Evolutionary conservation across 2,113 vertebrate genomes (phyloP), one percentile per base, ranked within the genome.

Genomic region (Lampris incognitus): DNA sequence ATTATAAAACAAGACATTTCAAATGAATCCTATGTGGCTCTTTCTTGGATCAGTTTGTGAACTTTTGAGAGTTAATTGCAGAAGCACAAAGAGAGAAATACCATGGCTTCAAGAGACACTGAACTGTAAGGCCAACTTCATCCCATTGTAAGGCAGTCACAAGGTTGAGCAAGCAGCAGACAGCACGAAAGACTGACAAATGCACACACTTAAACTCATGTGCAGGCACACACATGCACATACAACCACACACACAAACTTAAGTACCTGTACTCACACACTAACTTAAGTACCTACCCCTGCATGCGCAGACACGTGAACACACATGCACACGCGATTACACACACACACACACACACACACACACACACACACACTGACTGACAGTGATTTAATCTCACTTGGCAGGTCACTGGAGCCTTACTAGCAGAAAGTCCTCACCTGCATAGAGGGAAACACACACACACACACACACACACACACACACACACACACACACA

Each of bases 341-440:
- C 24, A 24, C 24, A 62, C 39, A 11, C 9, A 62, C 39, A 40
- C 8, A 41, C 59, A 3, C 38, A 13, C 60, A 42, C n/a, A 56
- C 49, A 44, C 41, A 41, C 51, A 46, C 41, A 24, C 44, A 66
- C 49, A 0, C 44, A 70, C 37, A 62, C 69, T 1, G 55, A 37
- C 48, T 49, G 64, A 62, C 49, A 11, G 3, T 63, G 74, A 72
- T 70, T 76, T 81, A 73, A 85, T 71, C 39, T 60, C 71, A 85
- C 37, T 74, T 70, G 80, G 46, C 86, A 73, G 86, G 54, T 67
- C 51, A 78, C 44, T 60, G 64, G 55, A 72, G 77, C 57, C 37
- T 81, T 10, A 6, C 72, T 69, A 54, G 65, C 36, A 61, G 52
- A 37, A 79, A 57, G 24, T 50, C 69, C 75, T 75, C 72, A 84